These are phyloP conservation scores for Tipula helvola DNA, from an alignment of 2,888 invertebrate genomes.

Conservation along the genomic window DNA sequence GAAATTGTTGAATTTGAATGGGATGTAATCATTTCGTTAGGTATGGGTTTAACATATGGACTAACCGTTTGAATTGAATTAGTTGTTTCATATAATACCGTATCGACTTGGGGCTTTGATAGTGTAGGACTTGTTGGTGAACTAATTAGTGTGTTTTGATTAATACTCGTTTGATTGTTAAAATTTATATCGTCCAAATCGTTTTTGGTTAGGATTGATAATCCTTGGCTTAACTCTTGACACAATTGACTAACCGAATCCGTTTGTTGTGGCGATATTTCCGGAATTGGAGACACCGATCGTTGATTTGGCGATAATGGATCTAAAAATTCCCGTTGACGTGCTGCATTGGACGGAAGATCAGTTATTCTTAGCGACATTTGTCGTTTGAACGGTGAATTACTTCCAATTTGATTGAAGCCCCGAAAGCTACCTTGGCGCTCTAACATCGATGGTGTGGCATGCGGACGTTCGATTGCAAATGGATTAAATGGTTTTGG, in stretches of 20 bases:
- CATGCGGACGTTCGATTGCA: conserved; percentile 91
- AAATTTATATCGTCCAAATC: conserved; percentile 43
- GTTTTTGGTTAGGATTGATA: conserved; percentile 49
- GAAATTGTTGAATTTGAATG: conserved; percentile 15
- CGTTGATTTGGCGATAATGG: conserved; percentile 29
- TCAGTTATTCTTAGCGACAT: conserved; percentile 90
- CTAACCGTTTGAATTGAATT: background rate
- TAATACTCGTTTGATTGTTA: conserved; percentile 41
- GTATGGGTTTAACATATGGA: background rate
- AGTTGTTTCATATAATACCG: background rate
- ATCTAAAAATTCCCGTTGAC: conserved; percentile 42
- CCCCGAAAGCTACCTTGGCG: conserved; percentile 92
- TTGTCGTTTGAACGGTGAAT: conserved; percentile 91
- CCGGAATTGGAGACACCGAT: conserved; percentile 64
- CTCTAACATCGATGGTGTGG: conserved; percentile 86
- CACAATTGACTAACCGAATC: conserved; percentile 59
- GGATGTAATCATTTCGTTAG: background rate
- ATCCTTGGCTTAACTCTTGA: conserved; percentile 59
- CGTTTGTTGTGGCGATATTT: conserved; percentile 50
- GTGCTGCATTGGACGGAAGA: conserved; percentile 87
- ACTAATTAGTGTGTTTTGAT: conserved; percentile 38
- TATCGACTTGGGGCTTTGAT: background rate
- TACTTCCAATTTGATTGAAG: conserved; percentile 62
- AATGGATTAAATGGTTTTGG: conserved; percentile 72
- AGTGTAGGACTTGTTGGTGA: conserved; percentile 20